Percentiles rank a stretch among this genome's conserved stretches.
phyloP scores from a whole-genome alignment of 2,888 invertebrate species.

The Rhaphigaster nebulosa region DNA sequence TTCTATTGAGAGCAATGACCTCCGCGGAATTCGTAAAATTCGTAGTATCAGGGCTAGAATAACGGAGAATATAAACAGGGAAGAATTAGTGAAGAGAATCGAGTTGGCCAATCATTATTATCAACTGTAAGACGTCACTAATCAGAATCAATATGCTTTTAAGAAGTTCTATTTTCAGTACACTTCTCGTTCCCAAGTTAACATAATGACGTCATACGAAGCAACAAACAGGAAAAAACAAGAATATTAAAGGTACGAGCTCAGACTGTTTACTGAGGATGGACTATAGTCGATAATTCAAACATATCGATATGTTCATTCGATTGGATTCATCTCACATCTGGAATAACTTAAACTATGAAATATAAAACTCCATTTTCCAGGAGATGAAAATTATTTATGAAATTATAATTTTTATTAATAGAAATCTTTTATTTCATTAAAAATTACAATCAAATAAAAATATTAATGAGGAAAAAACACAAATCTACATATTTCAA shows the following conservation, averaged over 20 bases:
- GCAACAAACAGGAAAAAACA: background rate
- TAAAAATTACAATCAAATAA: too few relatives aligned
- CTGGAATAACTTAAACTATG: too few relatives aligned
- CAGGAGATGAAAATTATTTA: too few relatives aligned
- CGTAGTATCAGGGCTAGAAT: background rate
- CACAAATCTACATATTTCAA: too few relatives aligned
- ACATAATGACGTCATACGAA: background rate
- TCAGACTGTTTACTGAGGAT: background rate
- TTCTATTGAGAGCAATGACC: background rate
- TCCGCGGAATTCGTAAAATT: background rate
- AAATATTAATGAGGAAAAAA: too few relatives aligned
- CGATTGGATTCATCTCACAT: too few relatives aligned
- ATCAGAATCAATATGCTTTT: background rate
- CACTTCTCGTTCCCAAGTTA: background rate
- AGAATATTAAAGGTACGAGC: background rate
- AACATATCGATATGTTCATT: background rate
- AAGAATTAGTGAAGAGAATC: background rate
- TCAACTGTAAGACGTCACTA: too few relatives aligned
- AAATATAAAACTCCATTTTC: too few relatives aligned
- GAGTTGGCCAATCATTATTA: too few relatives aligned
- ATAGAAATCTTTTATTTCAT: too few relatives aligned
- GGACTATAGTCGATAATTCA: background rate
- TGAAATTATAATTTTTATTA: too few relatives aligned
- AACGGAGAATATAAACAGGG: background rate
- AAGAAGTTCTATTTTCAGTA: background rate